These are phyloP conservation scores for Pogonocichla stellata DNA, from an alignment of 2,113 vertebrate genomes.

Conservation along the genomic window DNA sequence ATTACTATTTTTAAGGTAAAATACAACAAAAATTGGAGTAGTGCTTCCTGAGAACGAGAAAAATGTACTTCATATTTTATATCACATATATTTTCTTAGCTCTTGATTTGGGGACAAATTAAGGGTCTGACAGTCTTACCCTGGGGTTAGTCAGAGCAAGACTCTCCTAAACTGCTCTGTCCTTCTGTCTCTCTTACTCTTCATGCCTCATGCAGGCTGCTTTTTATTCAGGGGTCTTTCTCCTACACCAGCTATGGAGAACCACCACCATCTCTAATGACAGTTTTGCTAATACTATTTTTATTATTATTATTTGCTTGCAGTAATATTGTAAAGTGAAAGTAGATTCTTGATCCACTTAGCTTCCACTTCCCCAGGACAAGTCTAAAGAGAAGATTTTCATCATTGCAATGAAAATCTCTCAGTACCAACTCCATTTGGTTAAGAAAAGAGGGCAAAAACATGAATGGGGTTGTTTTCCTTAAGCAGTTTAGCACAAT, in stretches of 20 bases:
- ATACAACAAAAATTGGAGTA: not conserved
- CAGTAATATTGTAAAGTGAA: not conserved
- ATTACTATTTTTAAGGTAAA: not conserved
- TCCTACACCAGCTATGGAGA: not conserved
- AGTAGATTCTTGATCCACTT: not conserved
- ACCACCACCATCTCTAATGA: not conserved
- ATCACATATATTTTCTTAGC: not conserved
- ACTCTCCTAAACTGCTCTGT: not conserved
- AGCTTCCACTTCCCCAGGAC: not conserved
- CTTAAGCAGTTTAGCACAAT: not conserved
- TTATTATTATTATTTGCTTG: not conserved
- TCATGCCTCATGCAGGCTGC: not conserved
- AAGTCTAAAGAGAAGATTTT: not conserved
- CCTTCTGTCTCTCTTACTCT: not conserved
- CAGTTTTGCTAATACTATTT: not conserved
- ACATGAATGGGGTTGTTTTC: not conserved
- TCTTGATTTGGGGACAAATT: not conserved
- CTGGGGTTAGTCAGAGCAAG: not conserved
- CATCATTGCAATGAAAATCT: not conserved
- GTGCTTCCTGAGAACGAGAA: not conserved
- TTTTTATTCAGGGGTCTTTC: not conserved
- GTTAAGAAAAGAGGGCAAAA: constrained; percentile 33
- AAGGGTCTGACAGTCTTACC: not conserved
- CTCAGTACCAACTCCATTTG: not conserved
- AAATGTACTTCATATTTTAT: not conserved